These are phyloP conservation scores for Sphaerophoria rueppellii DNA, from an alignment of 2,888 invertebrate species.

Conservation along the genomic window DNA sequence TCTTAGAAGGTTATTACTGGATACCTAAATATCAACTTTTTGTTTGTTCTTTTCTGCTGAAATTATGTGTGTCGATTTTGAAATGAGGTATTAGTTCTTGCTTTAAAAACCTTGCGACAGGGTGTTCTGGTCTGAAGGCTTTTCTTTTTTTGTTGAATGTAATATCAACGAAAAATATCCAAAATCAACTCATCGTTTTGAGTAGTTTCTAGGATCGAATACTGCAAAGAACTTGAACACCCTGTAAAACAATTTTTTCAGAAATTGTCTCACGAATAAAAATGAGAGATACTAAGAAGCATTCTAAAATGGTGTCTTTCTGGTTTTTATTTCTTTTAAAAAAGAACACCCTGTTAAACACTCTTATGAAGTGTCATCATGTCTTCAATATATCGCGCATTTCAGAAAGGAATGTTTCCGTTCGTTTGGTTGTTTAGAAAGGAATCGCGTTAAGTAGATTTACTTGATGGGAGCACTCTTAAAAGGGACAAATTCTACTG, in stretches of 20 bases:
- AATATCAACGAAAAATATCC: too few relatives aligned
- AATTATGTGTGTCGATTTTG: constrained; percentile 44
- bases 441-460: constrained; percentile 66
- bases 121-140: background rate
- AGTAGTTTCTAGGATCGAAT: too few relatives aligned
- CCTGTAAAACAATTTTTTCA: too few relatives aligned
- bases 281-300: too few relatives aligned
- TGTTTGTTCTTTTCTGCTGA: background rate
- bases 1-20: constrained; percentile 12
- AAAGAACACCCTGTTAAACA: constrained; percentile 50
- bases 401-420: constrained; percentile 6
- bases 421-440: constrained; percentile 43
- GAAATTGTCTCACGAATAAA: too few relatives aligned
- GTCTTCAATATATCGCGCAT: constrained; percentile 19
- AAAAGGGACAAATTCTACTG: constrained; percentile 58
- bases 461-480: constrained; percentile 57
- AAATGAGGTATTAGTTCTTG: constrained; percentile 62
- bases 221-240: too few relatives aligned
- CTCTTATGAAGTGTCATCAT: constrained; percentile 39
- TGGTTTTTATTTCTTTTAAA: too few relatives aligned
- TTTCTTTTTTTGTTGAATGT: too few relatives aligned
- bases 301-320: too few relatives aligned
- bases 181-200: too few relatives aligned
- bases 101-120: constrained; percentile 9
- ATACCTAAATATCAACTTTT: background rate